A percentile compares a stretch with the other conserved stretches of the same genome.
Evolutionary conservation across 2,888 invertebrate genomes (phyloP).

Genomic region (Chironomus tentans): DNA sequence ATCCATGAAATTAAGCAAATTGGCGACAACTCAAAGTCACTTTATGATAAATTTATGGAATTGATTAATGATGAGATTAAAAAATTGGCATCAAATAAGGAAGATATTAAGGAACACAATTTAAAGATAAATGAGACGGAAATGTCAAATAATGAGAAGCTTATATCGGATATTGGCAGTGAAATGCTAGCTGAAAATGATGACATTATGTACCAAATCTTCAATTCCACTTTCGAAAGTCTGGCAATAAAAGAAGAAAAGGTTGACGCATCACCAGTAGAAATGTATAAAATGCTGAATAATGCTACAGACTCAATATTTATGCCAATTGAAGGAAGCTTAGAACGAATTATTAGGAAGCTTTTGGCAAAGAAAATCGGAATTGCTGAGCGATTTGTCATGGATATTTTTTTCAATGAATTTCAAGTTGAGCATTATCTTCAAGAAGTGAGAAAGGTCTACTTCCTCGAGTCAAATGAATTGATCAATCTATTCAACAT

Average conservation of each 20-base stretch:
- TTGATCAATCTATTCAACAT: conserved; percentile 46
- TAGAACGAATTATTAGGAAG: neutral
- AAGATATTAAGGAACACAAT: neutral
- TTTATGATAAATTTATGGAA: conserved; percentile 11
- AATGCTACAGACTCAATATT: neutral
- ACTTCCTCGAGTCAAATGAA: conserved; percentile 47
- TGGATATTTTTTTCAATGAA: conserved; percentile 43
- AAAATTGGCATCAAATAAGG: neutral
- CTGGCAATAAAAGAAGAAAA: neutral
- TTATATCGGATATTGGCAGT: neutral
- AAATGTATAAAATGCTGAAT: neutral
- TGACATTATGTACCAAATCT: neutral
- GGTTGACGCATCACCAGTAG: neutral
- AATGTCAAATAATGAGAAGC: neutral
- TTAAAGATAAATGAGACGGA: too few species aligned
- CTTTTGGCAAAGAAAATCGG: conserved; percentile 29
- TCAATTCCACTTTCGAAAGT: conserved; percentile 5
- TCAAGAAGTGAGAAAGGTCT: conserved; percentile 44
- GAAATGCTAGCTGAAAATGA: neutral
- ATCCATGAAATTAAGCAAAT: conserved; percentile 34
- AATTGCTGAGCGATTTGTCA: conserved; percentile 44
- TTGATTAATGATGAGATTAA: neutral
- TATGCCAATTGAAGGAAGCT: conserved; percentile 2
- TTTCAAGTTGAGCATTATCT: conserved; percentile 43
- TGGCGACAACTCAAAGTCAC: neutral